Evolutionary conservation across 2,888 invertebrate genomes (phyloP).

Genomic region (Microctonus aethiopoides): DNA sequence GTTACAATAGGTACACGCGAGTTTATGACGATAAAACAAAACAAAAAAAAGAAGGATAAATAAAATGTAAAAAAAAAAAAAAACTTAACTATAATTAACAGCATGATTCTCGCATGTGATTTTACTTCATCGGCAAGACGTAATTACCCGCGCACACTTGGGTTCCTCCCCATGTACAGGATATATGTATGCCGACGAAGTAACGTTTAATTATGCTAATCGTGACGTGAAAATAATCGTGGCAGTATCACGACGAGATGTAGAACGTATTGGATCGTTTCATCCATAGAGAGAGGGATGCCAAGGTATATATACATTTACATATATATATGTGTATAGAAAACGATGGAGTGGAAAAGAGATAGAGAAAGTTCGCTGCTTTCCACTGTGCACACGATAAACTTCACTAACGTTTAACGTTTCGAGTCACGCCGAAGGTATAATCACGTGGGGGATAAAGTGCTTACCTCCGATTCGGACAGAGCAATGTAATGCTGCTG

Average conservation of each 20-base stretch:
- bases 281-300: constrained; percentile 30
- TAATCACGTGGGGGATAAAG: constrained; percentile 35
- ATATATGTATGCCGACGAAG: constrained; percentile 18
- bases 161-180: not conserved
- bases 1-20: constrained; percentile 10
- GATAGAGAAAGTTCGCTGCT: constrained; percentile 1
- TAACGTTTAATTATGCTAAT: constrained; percentile 59
- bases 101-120: constrained; percentile 37
- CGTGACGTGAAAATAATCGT: constrained; percentile 45
- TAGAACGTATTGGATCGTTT: constrained; percentile 42
- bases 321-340: constrained; percentile 7
- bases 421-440: constrained; percentile 35
- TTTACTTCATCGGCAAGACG: constrained; percentile 33
- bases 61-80: not conserved
- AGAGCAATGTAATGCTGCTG: not conserved
- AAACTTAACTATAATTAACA: constrained; percentile 35
- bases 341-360: not conserved
- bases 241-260: constrained; percentile 35
- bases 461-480: constrained; percentile 35
- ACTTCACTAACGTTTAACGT: constrained; percentile 38
- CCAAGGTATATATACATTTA: not conserved
- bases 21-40: constrained; percentile 6
- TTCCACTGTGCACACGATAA: constrained; percentile 27
- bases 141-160: constrained; percentile 35
- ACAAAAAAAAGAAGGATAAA: not conserved